Conservation (phyloP, 2,113 vertebrate species). For the Grantiella picta region DNA sequence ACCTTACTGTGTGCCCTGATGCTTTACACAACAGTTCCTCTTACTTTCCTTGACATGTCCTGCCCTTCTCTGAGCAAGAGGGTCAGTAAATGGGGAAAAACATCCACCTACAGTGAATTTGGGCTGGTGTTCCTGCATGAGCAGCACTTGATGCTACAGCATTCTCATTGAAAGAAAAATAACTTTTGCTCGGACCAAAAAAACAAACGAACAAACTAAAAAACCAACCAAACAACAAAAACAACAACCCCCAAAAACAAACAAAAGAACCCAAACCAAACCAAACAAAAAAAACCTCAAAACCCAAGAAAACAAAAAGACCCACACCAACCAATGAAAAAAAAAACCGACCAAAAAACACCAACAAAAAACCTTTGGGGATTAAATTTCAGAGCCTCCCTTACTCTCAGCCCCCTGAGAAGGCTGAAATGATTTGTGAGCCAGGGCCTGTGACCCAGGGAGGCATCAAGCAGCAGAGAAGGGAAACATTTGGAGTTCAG, state of each 20-base stretch:
- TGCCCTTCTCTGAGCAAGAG: conserved; percentile 4
- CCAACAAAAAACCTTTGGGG: conserved; percentile 73
- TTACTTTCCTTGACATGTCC: conserved; percentile 31
- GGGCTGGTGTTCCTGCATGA: conserved; percentile 41
- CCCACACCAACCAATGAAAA: too few relatives aligned
- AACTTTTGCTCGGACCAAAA: conserved; percentile 68
- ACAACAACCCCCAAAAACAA: too few relatives aligned
- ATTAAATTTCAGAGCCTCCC: conserved; percentile 87
- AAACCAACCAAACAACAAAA: conserved; percentile 48
- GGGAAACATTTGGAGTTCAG: conserved; percentile 89
- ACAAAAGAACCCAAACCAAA: too few relatives aligned
- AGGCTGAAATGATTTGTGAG: conserved; percentile 93
- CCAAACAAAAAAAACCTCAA: neutral
- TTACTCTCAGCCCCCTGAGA: conserved; percentile 75
- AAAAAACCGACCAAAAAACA: neutral
- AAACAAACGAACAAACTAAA: neutral
- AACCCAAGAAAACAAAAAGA: neutral
- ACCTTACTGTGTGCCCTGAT: conserved; percentile 46
- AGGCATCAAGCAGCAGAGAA: conserved; percentile 86
- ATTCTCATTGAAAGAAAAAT: conserved; percentile 82
- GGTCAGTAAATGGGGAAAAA: conserved; percentile 52
- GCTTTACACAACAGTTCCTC: conserved; percentile 50
- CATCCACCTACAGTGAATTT: neutral
- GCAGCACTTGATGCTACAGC: conserved; percentile 72
- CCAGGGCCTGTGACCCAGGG: conserved; percentile 86